Conservation (phyloP, 2,113 vertebrate genomes). For the Barnardius zonarius region DNA sequence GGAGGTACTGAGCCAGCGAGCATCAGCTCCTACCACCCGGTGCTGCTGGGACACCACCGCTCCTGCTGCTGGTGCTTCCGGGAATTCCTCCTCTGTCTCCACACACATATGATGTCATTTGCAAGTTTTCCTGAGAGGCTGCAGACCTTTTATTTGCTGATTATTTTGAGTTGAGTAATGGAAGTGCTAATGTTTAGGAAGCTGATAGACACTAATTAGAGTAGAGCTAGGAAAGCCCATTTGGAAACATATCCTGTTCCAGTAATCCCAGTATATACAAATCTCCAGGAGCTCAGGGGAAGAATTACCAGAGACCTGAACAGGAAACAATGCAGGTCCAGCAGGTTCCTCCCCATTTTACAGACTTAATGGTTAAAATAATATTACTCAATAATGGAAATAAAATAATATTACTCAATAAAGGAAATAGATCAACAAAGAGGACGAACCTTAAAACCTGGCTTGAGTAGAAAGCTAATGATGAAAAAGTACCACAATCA, state of each 20-base stretch:
- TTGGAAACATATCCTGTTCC: conserved; percentile 1
- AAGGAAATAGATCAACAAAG: neutral
- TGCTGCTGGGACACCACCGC: neutral
- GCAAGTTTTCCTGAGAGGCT: neutral
- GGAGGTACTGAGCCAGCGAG: fast-evolving
- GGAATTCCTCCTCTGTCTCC: neutral
- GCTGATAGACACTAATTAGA: conserved; percentile 32
- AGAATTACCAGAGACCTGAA: neutral
- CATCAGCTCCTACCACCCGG: neutral
- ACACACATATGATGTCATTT: fast-evolving
- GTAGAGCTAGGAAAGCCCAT: neutral
- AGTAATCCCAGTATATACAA: conserved; percentile 13
- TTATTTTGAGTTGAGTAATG: conserved; percentile 35
- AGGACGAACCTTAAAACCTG: neutral
- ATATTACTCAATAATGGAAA: conserved; percentile 17
- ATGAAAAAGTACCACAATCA: neutral
- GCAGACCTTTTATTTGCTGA: conserved; percentile 9
- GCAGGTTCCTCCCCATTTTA: neutral
- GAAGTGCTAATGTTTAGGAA: conserved; percentile 47
- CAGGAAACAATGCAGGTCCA: conserved; percentile 26
- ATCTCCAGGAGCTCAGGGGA: neutral
- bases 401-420: neutral
- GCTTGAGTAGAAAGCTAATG: neutral
- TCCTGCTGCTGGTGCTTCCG: neutral
- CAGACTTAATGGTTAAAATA: neutral